phyloP scores from a whole-genome alignment of 2,888 invertebrate genomes.

The Calliphora vomitoria region DNA sequence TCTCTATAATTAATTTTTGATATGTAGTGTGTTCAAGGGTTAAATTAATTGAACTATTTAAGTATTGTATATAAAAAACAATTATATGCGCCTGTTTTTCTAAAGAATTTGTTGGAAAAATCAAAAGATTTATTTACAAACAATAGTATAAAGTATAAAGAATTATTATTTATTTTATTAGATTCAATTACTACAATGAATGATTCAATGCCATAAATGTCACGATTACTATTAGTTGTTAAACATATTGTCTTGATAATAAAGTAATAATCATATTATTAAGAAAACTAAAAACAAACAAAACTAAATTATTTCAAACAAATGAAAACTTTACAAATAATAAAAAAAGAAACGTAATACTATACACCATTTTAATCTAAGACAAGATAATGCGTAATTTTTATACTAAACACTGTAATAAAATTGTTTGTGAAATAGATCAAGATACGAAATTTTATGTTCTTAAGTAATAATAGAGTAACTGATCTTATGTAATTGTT shows the following conservation, averaged over 20 bases:
- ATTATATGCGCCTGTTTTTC: not conserved
- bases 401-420: not conserved
- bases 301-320: not conserved
- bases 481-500: not conserved
- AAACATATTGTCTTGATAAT: constrained; percentile 2
- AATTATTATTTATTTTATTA: constrained; percentile 1
- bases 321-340: not conserved
- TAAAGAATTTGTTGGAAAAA: constrained; percentile 1
- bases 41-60: constrained; percentile 44
- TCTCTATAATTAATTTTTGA: not conserved
- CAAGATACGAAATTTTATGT: not conserved
- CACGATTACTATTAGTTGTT: constrained; percentile 28
- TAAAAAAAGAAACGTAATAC: not conserved
- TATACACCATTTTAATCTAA: not conserved
- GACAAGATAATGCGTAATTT: constrained; percentile 37
- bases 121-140: constrained; percentile 40
- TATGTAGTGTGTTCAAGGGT: not conserved
- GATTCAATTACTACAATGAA: constrained; percentile 15
- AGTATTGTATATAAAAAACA: constrained; percentile 3
- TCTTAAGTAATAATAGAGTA: constrained; percentile 7
- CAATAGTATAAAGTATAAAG: not conserved
- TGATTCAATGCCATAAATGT: constrained; percentile 50
- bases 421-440: not conserved
- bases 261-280: not conserved
- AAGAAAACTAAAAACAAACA: not conserved